Conservation (phyloP, 2,888 invertebrate genomes). For the Acrocyrtus sp. region DNA sequence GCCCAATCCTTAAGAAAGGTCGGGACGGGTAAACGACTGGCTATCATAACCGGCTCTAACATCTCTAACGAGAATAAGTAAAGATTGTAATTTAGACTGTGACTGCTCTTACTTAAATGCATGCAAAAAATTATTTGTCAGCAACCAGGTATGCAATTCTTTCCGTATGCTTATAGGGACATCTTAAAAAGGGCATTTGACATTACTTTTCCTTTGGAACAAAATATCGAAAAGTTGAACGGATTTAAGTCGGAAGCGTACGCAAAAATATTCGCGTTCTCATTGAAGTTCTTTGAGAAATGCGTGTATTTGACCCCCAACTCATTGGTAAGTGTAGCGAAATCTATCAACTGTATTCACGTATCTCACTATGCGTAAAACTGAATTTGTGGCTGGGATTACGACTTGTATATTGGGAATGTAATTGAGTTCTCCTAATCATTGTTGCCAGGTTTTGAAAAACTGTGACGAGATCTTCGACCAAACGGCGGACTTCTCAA, state of each 20-base stretch:
- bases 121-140: background rate
- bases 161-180: background rate
- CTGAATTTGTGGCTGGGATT: background rate
- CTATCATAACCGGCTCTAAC: slow-evolving; percentile 26
- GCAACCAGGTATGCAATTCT: background rate
- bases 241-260: slow-evolving; percentile 40
- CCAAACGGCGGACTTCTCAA: slow-evolving; percentile 8
- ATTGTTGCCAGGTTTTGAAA: slow-evolving; percentile 27
- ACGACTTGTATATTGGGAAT: background rate
- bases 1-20: slow-evolving; percentile 31
- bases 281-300: slow-evolving; percentile 39
- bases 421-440: too few relatives aligned
- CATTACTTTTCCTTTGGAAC: slow-evolving; percentile 28
- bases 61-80: slow-evolving; percentile 24
- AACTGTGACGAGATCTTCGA: slow-evolving; percentile 40
- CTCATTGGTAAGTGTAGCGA: slow-evolving; percentile 24
- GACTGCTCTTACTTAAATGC: background rate
- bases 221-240: slow-evolving; percentile 22
- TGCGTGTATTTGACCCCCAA: slow-evolving; percentile 30
- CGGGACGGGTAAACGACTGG: slow-evolving; percentile 31
- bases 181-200: slow-evolving; percentile 28
- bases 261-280: slow-evolving; percentile 34
- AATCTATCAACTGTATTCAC: background rate
- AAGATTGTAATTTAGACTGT: too few relatives aligned
- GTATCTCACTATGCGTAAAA: background rate